Base-by-base conservation (phyloP, 1,140 invertebrate species). In the Panagrolaimus sp. region DNA sequence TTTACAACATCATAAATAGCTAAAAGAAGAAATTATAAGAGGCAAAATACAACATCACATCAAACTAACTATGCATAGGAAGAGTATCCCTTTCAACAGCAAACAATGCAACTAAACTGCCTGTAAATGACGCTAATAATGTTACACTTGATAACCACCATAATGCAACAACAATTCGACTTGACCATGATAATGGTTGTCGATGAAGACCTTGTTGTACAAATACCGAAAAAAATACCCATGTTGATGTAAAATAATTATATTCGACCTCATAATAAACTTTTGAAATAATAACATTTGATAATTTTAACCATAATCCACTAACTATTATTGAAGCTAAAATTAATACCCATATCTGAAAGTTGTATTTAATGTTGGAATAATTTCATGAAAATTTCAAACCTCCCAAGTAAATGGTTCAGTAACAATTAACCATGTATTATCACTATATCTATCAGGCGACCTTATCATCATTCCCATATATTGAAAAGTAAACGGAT, bases 131-230 rank as follows among this genome's bases (percentile, higher is more conserved):
- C 2, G 65, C 65, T 23, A 66, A 27, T n/a, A 66, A 46, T 13
- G 65, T 66, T 0, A 66, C 23, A 51, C 65, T 66, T 27, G 42
- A n/a, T 47, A 66, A 57, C 65, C 65, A 66, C 65, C 65, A 66
- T 1, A 48, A 48, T 9, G 65, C 46, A 14, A 66, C n/a, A 1
- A 66, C n/a, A 11, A 43, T 48, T n/a, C 65, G 5, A 48, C 43
- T 31, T 14, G 42, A n/a, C 38, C 42, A 47, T 13, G 38, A 38
- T 13, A n/a, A 62, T 5, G 65, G 65, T 57, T 66, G 65, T 25
- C 45, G n/a, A n/a, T 16, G 65, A 47, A 66, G 51, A 13, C 42
- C 65, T 16, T 66, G 65, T 43, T 66, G 65, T 5, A 66, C 42
- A 27, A 47, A 45, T 20, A 66, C 31, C 5, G 65, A 66, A 38